Conservation (phyloP, 1,140 invertebrate genomes). For the Spodoptera litura region DNA sequence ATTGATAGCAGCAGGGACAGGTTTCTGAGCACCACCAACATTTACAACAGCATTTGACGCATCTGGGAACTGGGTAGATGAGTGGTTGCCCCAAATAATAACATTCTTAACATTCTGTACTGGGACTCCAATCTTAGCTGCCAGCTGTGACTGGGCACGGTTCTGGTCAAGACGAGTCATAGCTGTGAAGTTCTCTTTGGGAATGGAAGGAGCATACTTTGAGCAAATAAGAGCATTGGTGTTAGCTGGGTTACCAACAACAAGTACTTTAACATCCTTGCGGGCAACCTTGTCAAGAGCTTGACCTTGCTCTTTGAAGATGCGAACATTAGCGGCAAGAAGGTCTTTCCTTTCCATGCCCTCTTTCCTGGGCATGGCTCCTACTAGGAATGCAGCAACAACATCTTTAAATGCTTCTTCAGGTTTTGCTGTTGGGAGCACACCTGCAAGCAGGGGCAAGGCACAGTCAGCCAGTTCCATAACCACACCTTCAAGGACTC, state of each 20-base stretch:
- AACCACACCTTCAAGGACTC: constrained; percentile 97
- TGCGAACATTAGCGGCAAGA: constrained; percentile 98
- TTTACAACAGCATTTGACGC: constrained; percentile 93
- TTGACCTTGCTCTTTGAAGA: constrained; percentile 98
- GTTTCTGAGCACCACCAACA: constrained; percentile 83
- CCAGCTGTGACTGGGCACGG: constrained; percentile 95
- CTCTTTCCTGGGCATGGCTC: constrained; percentile 98
- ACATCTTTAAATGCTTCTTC: constrained; percentile 97
- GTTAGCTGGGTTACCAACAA: constrained; percentile 99
- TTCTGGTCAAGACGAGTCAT: constrained; percentile 99
- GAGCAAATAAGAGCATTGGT: constrained; percentile 99
- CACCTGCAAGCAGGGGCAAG: constrained; percentile 94
- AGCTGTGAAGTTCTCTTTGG: constrained; percentile 98
- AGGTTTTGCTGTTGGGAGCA: constrained; percentile 95
- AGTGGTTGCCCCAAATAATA: constrained; percentile 99
- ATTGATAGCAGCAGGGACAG: constrained; percentile 91
- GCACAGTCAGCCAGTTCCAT: constrained; percentile 99
- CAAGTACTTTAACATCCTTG: constrained; percentile 96
- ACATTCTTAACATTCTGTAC: constrained; percentile 94
- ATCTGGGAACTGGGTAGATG: constrained; percentile 99
- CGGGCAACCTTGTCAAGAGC: constrained; percentile 97
- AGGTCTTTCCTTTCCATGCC: constrained; percentile 99
- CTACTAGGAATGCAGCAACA: constrained; percentile 98
- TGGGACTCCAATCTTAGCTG: constrained; percentile 88
- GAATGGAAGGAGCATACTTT: constrained; percentile 98